These are phyloP conservation scores for Xenopus petersii DNA, from an alignment of 2,797 vertebrate species.

Conservation along the genomic window DNA sequence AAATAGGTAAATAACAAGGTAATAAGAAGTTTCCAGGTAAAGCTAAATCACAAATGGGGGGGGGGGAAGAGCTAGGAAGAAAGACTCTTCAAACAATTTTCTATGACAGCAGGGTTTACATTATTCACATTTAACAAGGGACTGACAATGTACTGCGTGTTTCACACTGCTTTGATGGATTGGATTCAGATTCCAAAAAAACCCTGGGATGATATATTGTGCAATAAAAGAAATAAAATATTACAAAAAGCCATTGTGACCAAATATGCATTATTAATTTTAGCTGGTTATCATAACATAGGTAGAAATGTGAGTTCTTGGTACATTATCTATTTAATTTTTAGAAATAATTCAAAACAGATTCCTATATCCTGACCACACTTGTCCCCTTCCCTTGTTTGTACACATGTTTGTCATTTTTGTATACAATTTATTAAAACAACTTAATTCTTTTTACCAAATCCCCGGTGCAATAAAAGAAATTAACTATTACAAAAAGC, in stretches of 20 bases:
- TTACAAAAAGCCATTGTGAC: background rate
- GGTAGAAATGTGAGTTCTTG: no score
- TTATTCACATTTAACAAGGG: conserved; percentile 52
- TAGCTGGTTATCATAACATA: no score
- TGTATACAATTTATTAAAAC: no score
- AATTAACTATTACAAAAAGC: background rate
- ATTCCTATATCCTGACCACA: no score
- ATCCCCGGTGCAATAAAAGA: background rate
- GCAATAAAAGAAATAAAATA: background rate
- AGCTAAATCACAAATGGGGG: conserved; percentile 21
- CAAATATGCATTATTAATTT: no score
- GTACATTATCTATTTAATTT: no score
- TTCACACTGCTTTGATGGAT: conserved; percentile 52
- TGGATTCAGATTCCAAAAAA: conserved; percentile 36
- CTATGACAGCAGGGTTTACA: conserved; percentile 51
- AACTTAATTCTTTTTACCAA: no score
- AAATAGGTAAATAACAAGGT: conserved; percentile 32
- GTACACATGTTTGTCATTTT: no score
- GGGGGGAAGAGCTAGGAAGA: conserved; percentile 11
- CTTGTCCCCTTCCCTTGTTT: no score
- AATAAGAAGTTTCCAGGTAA: conserved; percentile 26
- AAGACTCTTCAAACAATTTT: conserved; percentile 34
- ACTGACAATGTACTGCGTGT: conserved; percentile 53
- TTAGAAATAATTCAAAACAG: no score
- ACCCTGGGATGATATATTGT: background rate